These are phyloP conservation scores for Heliconius nattereri DNA, from an alignment of 1,140 invertebrate species.

Conservation along the genomic window DNA sequence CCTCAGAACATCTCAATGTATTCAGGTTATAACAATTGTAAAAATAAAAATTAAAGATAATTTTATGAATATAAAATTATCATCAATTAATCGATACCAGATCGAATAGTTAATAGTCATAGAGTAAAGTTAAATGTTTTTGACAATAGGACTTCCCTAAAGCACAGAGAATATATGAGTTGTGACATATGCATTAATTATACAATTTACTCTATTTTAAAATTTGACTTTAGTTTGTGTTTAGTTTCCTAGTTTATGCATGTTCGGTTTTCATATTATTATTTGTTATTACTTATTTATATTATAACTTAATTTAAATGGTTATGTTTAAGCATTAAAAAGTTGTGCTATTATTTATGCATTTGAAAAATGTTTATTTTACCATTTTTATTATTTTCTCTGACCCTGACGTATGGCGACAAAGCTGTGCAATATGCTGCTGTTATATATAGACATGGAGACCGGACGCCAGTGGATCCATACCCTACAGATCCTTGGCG, in stretches of 20 bases:
- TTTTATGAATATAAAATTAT: background rate
- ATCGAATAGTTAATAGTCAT: background rate
- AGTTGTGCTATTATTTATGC: background rate
- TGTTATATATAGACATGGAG: conserved; percentile 89
- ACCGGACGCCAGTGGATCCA: conserved; percentile 87
- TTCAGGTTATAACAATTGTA: background rate
- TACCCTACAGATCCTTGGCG: conserved; percentile 91
- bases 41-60: no score
- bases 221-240: background rate
- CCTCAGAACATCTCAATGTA: no score
- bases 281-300: background rate
- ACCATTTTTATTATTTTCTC: conserved; percentile 23
- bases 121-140: background rate
- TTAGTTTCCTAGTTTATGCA: background rate
- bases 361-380: conserved; percentile 19
- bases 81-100: background rate
- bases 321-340: background rate
- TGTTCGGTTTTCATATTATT: background rate
- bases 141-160: background rate
- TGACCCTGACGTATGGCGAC: conserved; percentile 29
- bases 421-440: conserved; percentile 61
- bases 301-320: background rate
- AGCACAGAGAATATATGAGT: background rate
- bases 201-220: no score
- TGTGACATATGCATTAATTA: background rate